Evolutionary conservation across 2,113 vertebrate species (phyloP), one percentile per base, ranked within the genome.

Genomic region (Fulmarus glacialis): DNA sequence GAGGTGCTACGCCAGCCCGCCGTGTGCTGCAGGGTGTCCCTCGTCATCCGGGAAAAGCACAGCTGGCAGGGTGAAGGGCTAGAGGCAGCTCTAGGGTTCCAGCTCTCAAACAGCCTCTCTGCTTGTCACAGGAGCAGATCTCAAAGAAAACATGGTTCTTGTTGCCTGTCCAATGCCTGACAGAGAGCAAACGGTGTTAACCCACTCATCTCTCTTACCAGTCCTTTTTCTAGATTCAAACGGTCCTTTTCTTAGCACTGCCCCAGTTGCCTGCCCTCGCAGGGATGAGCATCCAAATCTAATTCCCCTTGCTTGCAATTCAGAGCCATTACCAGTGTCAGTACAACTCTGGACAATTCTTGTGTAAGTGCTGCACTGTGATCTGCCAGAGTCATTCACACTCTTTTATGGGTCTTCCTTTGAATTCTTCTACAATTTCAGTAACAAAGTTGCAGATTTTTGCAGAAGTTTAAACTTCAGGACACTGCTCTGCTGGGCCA

Each of bases 311-410:
- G 21, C 71, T 63, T 36, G 34, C 0, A 1, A 40, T 24, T 64
- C 58, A 50, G 83, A 89, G 84, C 36, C 62, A 3, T 64, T 60
- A 45, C 60, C 8, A 4, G 67, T 86, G 74, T 73, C 66, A 77
- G 75, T 26, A 78, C 1, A 0, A 17, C 63, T 30, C 53, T 0
- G 9, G 82, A 67, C 93, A 70, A 20, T 30, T 29, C 63, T 58
- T 1, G 6, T 50, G 24, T 47, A 78, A 95, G 63, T 24, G 55
- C 90, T 63, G 75, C 77, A 34, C 29, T 11, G 80, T 47, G 52
- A 84, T 81, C 92, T 95, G 96, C 92, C 90, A 84, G 92, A 97
- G 90, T 53, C 68, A 75, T 95, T 95, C 72, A n/a, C 95, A 91
- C 90, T 50, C 72, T 93, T 97, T 96, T 96, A 93, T 90, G 87